A percentile compares a stretch with the other conserved stretches of the same genome.
phyloP scores from a whole-genome alignment of 2,113 vertebrate genomes.

The Sander lucioperca region DNA sequence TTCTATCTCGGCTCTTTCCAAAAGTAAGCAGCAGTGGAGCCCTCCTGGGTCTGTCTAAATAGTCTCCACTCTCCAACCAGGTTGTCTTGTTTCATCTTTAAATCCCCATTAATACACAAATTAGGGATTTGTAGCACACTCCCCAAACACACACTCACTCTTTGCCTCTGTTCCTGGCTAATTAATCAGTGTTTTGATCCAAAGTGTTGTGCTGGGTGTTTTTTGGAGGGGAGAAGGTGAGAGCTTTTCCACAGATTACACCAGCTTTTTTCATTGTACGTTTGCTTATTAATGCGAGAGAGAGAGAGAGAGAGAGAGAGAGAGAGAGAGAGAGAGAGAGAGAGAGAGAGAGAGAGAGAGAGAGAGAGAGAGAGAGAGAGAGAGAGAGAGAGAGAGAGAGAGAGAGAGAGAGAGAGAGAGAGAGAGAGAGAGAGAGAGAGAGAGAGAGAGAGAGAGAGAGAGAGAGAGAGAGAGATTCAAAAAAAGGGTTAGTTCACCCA shows the following conservation, averaged over 20 bases:
- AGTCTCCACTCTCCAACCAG: conserved; percentile 61
- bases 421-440: too few species aligned
- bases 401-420: too few species aligned
- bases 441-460: conserved; percentile 4
- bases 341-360: too few species aligned
- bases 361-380: conserved; percentile 4
- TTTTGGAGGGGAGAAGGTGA: conserved; percentile 53
- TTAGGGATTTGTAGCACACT: conserved; percentile 73
- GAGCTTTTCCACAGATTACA: conserved; percentile 76
- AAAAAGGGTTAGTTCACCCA: conserved; percentile 9
- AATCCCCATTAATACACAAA: conserved; percentile 80
- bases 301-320: conserved; percentile 6
- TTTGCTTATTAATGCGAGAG: conserved; percentile 66
- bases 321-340: too few species aligned
- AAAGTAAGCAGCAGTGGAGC: conserved; percentile 43
- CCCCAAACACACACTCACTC: conserved; percentile 57
- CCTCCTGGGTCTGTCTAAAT: conserved; percentile 69
- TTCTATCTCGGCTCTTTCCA: conserved; percentile 25
- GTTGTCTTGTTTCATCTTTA: conserved; percentile 80
- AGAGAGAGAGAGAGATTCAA: conserved; percentile 10
- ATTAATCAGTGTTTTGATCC: conserved; percentile 80
- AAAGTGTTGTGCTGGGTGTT: conserved; percentile 53
- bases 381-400: conserved; percentile 9
- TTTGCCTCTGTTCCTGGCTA: conserved; percentile 58
- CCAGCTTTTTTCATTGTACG: conserved; percentile 55